Evolutionary conservation across 2,113 vertebrate species (phyloP), one percentile per base, ranked within the genome.

Genomic region (Glaucidium brasilianum): DNA sequence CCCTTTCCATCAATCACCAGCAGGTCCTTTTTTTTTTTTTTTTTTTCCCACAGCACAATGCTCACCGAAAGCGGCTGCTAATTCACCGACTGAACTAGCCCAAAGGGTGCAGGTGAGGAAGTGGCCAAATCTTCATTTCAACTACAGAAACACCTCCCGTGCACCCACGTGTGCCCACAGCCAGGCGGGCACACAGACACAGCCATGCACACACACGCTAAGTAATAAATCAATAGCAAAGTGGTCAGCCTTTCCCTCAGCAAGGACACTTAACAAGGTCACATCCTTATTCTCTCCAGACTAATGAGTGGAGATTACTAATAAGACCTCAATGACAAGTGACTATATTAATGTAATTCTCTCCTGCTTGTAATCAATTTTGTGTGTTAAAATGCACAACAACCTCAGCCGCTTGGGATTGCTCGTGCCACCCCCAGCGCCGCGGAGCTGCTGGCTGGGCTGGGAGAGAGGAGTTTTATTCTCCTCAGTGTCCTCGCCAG

Each of bases 291-390:
- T 75, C 92, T 97, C 92, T 12, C 66, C 90, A 50, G 91, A 43
- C 94, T 96, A 95, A 97, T 67, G 95, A 96, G 87, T 20, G 77
- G 53, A 76, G 95, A 92, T 96, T 60, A 91, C 94, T 91, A 92
- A 94, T 93, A 89, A 88, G 95, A 79, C 39, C 87, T 77, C 50
- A 4, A 90, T 97, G 97, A 96, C 95, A 97, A 97, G 93, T 41
- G 75, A 96, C 93, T 96, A 12, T 94, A 96, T 96, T 89, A 95
- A 96, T 86, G 95, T 71, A 66, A 95, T 81, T 94, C 94, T 89
- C 89, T 76, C 55, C 91, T 27, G 81, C 94, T 82, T 47, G 55
- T 52, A 75, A 97, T 97, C 96, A 94, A 94, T 94, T 75, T 12
- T 47, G 34, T 23, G 79, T 60, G 68, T 90, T 66, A 50, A 64